A percentile compares a stretch with the other conserved stretches of the same genome.
These are phyloP conservation scores for Phortica magna DNA, from an alignment of 2,888 invertebrate species.

Conservation along the genomic window DNA sequence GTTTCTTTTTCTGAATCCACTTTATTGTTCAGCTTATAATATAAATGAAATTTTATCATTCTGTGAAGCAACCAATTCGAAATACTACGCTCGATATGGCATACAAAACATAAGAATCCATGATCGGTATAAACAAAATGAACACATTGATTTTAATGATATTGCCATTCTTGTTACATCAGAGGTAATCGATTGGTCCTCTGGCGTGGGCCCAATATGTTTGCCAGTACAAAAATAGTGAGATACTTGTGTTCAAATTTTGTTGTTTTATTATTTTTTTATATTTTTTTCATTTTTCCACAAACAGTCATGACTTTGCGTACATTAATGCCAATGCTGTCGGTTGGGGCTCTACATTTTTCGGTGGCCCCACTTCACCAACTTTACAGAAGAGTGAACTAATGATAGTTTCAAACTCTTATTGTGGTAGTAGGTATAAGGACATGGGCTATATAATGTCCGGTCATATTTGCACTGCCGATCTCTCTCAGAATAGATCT, in stretches of 20 bases:
- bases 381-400: conserved; percentile 78
- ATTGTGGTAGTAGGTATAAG: conserved; percentile 55
- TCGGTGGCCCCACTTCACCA: conserved; percentile 78
- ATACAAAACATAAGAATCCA: conserved; percentile 64
- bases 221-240: conserved; percentile 79
- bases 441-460: conserved; percentile 43
- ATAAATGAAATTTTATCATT: background rate
- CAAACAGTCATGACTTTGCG: conserved; percentile 58
- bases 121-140: conserved; percentile 51
- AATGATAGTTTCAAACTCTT: conserved; percentile 58
- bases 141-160: conserved; percentile 78
- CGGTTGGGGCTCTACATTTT: conserved; percentile 80
- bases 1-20: conserved; percentile 51
- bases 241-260: conserved; percentile 44
- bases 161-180: conserved; percentile 79
- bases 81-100: conserved; percentile 70
- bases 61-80: conserved; percentile 53
- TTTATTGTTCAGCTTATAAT: background rate
- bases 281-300: background rate
- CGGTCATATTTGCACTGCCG: conserved; percentile 67
- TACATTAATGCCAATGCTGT: conserved; percentile 58
- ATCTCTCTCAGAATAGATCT: no score
- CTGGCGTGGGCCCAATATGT: conserved; percentile 81
- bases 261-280: background rate
- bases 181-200: conserved; percentile 77